Percentiles rank a stretch among this genome's conserved stretches.
phyloP scores from a whole-genome alignment of 2,888 invertebrate genomes.

The Nasonia oneida region DNA sequence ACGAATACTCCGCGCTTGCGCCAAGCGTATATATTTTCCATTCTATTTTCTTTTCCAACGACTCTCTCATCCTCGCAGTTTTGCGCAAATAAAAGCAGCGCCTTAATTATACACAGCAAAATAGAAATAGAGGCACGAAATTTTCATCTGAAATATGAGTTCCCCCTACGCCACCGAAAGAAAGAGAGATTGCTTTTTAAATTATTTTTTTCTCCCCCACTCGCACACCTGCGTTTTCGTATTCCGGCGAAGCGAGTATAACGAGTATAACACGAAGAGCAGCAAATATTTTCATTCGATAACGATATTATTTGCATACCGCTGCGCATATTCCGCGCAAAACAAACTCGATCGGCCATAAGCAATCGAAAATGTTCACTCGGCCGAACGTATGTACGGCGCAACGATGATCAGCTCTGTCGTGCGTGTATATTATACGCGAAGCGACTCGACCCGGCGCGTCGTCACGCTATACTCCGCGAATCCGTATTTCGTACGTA shows the following conservation, averaged over 20 bases:
- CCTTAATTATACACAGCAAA: neutral
- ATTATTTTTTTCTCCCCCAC: neutral
- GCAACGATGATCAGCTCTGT: neutral
- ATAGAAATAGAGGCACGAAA: neutral
- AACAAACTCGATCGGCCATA: slow-evolving; percentile 8
- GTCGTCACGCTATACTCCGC: neutral
- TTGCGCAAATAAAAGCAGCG: neutral
- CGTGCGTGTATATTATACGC: neutral
- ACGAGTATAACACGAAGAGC: too few species aligned
- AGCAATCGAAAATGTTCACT: neutral
- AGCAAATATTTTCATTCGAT: slow-evolving; percentile 6
- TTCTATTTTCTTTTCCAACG: neutral
- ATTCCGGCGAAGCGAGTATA: neutral
- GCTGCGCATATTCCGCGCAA: slow-evolving; percentile 1
- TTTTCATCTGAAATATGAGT: too few species aligned
- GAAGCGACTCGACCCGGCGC: too few species aligned
- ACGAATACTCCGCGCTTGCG: neutral
- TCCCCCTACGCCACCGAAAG: neutral
- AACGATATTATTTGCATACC: slow-evolving; percentile 24
- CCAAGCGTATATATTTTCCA: neutral
- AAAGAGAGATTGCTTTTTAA: neutral
- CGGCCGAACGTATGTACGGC: neutral
- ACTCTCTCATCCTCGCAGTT: neutral
- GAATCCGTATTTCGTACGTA: neutral
- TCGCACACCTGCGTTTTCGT: neutral